Evolutionary conservation across 2,888 invertebrate species (phyloP).

Genomic region (Fragum whitleyi): DNA sequence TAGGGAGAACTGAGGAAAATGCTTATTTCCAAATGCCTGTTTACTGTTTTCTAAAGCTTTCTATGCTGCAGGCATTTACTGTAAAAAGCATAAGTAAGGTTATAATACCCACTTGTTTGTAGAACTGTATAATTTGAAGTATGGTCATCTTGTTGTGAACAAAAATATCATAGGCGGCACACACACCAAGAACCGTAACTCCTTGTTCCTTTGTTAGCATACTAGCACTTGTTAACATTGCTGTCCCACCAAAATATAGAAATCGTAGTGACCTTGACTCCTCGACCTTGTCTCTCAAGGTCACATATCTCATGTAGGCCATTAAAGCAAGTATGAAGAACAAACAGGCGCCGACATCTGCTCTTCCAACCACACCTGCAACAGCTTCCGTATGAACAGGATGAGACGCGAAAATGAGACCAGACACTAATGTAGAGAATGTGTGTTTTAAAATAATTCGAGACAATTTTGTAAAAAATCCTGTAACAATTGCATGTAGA

Average conservation of each 20-base stretch:
- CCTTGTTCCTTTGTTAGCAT: conserved; percentile 98
- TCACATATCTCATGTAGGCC: conserved; percentile 89
- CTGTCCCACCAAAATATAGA: conserved; percentile 88
- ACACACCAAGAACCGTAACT: conserved; percentile 95
- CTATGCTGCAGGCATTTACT: too few relatives aligned
- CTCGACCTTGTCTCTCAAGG: conserved; percentile 61
- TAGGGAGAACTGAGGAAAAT: too few relatives aligned
- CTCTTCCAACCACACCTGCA: conserved; percentile 94
- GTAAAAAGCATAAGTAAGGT: too few relatives aligned
- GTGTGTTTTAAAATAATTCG: conserved; percentile 83
- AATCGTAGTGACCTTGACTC: conserved; percentile 47
- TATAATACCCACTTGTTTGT: conserved; percentile 75
- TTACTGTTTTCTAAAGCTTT: too few relatives aligned
- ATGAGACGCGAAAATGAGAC: conserved; percentile 96
- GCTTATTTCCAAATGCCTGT: too few relatives aligned
- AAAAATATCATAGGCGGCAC: conserved; percentile 94
- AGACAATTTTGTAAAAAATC: conserved; percentile 92
- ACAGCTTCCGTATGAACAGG: conserved; percentile 99
- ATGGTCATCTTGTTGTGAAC: conserved; percentile 86
- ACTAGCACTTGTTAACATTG: conserved; percentile 91
- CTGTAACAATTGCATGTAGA: conserved; percentile 94
- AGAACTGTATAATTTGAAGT: conserved; percentile 68
- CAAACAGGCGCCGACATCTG: conserved; percentile 96
- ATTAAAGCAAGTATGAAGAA: conserved; percentile 95
- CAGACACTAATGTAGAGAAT: conserved; percentile 89